Conservation (phyloP, 1,140 invertebrate species). For the Orius laevigatus region DNA sequence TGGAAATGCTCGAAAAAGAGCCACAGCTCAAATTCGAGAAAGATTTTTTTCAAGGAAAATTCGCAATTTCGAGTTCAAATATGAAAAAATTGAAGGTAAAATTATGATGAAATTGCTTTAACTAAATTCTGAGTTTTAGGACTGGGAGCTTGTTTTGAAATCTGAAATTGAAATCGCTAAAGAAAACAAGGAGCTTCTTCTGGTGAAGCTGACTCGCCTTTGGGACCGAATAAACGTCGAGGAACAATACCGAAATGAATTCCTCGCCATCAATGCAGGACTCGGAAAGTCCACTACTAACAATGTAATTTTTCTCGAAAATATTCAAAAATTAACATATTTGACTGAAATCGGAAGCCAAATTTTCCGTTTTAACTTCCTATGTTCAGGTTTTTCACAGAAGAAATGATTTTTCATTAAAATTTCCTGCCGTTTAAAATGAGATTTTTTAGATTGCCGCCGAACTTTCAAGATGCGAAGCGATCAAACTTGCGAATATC, state of each 20-base stretch:
- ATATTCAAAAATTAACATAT: too few species aligned
- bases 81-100: conserved; percentile 8
- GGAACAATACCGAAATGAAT: conserved; percentile 10
- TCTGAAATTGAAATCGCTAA: conserved; percentile 10
- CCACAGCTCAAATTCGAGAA: conserved; percentile 9
- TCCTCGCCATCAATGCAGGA: conserved; percentile 7
- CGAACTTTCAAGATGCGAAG: conserved; percentile 16
- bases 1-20: conserved; percentile 1
- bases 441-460: conserved; percentile 12
- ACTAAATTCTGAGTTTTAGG: conserved; percentile 2
- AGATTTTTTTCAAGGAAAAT: conserved; percentile 6
- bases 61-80: conserved; percentile 7
- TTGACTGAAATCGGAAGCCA: too few species aligned
- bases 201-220: conserved; percentile 8
- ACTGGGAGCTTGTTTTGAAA: conserved; percentile 12
- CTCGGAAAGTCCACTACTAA: conserved; percentile 11
- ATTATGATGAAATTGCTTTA: neutral
- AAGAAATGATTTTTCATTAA: too few species aligned
- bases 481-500: conserved; percentile 14
- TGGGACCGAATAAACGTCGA: conserved; percentile 14
- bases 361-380: too few species aligned
- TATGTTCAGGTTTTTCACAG: too few species aligned
- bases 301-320: conserved; percentile 3
- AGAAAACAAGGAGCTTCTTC: conserved; percentile 6
- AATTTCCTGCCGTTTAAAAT: too few species aligned